Base-by-base conservation (phyloP, 2,797 vertebrate genomes). In the Erpetoichthys calabaricus region DNA sequence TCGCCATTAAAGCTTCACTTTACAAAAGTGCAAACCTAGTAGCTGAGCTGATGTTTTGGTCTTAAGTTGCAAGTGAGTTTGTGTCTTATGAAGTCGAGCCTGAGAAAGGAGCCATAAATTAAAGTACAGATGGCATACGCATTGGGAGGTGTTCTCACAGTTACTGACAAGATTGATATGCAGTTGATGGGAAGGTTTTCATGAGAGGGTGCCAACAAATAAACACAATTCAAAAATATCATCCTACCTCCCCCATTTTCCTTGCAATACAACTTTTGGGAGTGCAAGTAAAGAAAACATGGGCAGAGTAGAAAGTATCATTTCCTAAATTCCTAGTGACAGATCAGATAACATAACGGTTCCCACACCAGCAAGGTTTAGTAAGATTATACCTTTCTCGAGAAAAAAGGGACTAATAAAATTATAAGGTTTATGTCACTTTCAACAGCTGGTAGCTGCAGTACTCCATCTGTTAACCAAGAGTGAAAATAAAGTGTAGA, bases 151-250 rank as follows among this genome's bases (percentile, higher is more conserved):
- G 77, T 70, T 70, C 47, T 62, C 78, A 74, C 78, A 84, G 80
- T 82, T 68, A 68, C 69, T 80, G 85, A 89, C 86, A 90, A 88
- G 89, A 91, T 91, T 91, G 90, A 92, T 86, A 86, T 81, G 80
- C 82, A 91, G 90, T 80, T 89, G 88, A 92, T 85, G 81, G 80
- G 70, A 82, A 86, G 78, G 67, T 81, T 89, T 94, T 92, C 84
- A 86, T 79, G 75, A 88, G 85, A 80, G 82, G 85, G 87, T 79
- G 90, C 83, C 88, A 92, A 91, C 87, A 84, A 89, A 94, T 94
- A 92, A 96, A 94, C 91, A 88, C 86, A 91, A 87, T 90, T 87
- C 81, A 84, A 80, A 83, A 77, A 90, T 86, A 81, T 85, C 87
- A 49, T 70, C 68, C 63, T 64, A 0, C 65, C 65, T 72, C 69